Evolutionary conservation across 2,888 invertebrate species (phyloP).

Genomic region (Brachypalpus laphriformis): DNA sequence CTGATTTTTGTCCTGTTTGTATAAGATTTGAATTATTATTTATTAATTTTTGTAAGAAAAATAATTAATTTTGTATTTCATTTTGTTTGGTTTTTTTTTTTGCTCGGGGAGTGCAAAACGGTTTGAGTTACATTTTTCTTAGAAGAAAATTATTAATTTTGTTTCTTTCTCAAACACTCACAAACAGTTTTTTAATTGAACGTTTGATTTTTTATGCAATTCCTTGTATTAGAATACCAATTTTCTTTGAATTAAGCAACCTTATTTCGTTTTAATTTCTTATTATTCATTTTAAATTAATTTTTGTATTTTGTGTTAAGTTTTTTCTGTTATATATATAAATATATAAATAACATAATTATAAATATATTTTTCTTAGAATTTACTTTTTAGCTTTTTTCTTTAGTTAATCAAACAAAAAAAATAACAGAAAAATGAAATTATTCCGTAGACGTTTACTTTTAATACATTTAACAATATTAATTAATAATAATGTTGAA

Average conservation of each 20-base stretch:
- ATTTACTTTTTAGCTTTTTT: conserved; percentile 70
- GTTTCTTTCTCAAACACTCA: conserved; percentile 63
- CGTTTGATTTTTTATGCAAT: conserved; percentile 66
- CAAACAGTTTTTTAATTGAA: conserved; percentile 58
- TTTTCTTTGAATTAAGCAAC: conserved; percentile 21
- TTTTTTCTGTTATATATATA: conserved; percentile 57
- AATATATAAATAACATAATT: conserved; percentile 65
- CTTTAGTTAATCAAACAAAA: conserved; percentile 66
- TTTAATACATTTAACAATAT: conserved; percentile 75
- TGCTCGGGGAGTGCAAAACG: conserved; percentile 69
- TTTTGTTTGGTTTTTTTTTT: conserved; percentile 41
- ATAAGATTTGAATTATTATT: conserved; percentile 42
- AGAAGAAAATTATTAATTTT: conserved; percentile 35
- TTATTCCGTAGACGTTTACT: conserved; percentile 75
- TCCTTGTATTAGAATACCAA: conserved; percentile 51
- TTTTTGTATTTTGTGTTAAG: conserved; percentile 67
- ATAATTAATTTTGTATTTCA: conserved; percentile 7
- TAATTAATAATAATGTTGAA: conserved; percentile 77
- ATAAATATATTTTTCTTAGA: conserved; percentile 72
- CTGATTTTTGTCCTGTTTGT: conserved; percentile 77
- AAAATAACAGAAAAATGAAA: conserved; percentile 43
- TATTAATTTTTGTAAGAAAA: conserved; percentile 19
- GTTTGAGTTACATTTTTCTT: conserved; percentile 48
- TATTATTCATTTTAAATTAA: conserved; percentile 20
- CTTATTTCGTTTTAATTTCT: conserved; percentile 14